Conservation (phyloP, 1,140 invertebrate species). For the Archivesica marissinica region DNA sequence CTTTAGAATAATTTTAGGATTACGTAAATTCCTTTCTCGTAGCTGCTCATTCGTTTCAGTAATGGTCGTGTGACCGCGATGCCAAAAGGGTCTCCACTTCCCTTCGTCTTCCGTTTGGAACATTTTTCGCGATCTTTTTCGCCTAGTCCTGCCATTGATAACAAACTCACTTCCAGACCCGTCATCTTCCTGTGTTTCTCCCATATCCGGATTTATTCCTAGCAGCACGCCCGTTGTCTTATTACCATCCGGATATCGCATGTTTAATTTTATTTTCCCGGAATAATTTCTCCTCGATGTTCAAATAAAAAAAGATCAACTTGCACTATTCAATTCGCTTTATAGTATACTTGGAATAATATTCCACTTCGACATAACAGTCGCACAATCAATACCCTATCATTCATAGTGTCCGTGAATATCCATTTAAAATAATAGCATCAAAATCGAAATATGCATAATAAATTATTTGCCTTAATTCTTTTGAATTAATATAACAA, state of each 20-base stretch:
- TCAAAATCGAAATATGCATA: neutral
- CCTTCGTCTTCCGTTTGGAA: neutral
- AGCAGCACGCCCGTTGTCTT: neutral
- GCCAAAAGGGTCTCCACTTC: slow-evolving; percentile 60
- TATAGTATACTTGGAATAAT: slow-evolving; percentile 8
- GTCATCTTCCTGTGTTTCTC: neutral
- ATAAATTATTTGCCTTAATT: neutral
- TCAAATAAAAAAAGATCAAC: slow-evolving; percentile 19
- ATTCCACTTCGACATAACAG: neutral
- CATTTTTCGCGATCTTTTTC: slow-evolving; percentile 1
- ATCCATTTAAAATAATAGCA: neutral
- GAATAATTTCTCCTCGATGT: neutral
- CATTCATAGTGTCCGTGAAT: neutral
- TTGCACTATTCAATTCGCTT: neutral
- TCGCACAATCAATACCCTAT: neutral
- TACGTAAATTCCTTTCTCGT: neutral
- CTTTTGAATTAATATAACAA: neutral
- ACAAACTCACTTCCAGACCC: neutral
- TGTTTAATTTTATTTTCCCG: neutral
- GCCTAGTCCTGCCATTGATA: neutral
- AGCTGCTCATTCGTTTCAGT: slow-evolving; percentile 13
- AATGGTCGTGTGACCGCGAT: slow-evolving; percentile 47
- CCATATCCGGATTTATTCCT: neutral
- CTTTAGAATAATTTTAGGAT: neutral
- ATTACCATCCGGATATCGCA: neutral